Conservation (phyloP, 37 sponge, comb jelly and placozoan genomes). For the Hormiphora californensis region DNA sequence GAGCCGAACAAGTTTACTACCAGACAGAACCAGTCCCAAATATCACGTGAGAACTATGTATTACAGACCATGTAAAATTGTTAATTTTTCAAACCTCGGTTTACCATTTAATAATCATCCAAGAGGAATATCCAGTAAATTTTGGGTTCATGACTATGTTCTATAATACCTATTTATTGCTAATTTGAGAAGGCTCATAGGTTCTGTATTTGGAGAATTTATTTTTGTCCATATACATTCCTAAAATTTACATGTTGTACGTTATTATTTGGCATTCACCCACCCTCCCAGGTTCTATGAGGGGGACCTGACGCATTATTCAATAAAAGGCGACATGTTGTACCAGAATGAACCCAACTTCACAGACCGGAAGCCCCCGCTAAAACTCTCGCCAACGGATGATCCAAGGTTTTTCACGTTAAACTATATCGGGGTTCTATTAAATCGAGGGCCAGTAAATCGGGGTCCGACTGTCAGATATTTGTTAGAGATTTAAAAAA, state of each 20-base stretch:
- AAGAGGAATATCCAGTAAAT: too few species aligned
- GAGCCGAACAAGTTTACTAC: not conserved
- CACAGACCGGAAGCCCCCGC: not conserved
- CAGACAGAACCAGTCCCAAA: not conserved
- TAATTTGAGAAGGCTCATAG: too few species aligned
- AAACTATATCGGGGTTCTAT: not conserved
- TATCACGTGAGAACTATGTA: slow-evolving; percentile 31
- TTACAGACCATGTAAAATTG: too few species aligned
- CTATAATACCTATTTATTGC: too few species aligned
- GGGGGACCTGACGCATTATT: not conserved
- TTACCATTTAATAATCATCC: too few species aligned
- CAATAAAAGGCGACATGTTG: not conserved
- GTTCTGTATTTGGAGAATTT: too few species aligned
- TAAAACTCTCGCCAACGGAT: not conserved
- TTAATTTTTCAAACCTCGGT: too few species aligned
- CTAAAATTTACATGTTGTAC: not conserved
- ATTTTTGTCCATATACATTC: not conserved
- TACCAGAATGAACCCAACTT: not conserved
- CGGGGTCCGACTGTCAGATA: not conserved
- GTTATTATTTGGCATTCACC: not conserved
- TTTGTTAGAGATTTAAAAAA: not conserved
- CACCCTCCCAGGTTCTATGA: not conserved
- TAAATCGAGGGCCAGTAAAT: too few species aligned
- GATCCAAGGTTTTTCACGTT: not conserved
- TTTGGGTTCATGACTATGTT: too few species aligned